Percentiles rank a stretch among this genome's conserved stretches.
phyloP scores from a whole-genome alignment of 2,888 invertebrate genomes.

The Andrena haemorrhoa region DNA sequence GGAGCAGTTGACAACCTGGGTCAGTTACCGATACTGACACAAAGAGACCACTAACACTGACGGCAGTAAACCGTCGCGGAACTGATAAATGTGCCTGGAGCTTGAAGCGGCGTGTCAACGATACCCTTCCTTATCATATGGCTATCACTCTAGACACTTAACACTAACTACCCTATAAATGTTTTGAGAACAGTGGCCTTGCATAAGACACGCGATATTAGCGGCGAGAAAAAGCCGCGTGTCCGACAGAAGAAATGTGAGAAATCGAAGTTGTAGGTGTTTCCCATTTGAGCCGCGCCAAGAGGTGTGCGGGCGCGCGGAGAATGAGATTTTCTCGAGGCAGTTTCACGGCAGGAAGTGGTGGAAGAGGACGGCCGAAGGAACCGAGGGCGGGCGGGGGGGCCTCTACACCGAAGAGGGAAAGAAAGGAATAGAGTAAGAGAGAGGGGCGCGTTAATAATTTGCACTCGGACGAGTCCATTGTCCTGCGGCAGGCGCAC shows the following conservation, averaged over 20 bases:
- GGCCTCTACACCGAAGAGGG: neutral
- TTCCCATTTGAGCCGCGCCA: neutral
- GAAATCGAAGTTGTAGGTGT: neutral
- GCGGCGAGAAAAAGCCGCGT: too few species aligned
- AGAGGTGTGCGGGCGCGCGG: constrained; percentile 6
- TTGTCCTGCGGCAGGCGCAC: constrained; percentile 81
- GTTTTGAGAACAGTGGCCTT: neutral
- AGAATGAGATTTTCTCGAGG: constrained; percentile 63
- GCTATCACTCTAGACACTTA: too few species aligned
- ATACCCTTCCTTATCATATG: too few species aligned
- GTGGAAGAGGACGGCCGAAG: constrained; percentile 27
- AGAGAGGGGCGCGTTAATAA: constrained; percentile 80
- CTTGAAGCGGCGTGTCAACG: too few species aligned
- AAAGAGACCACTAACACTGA: too few species aligned
- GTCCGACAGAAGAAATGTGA: neutral
- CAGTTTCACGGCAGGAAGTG: constrained; percentile 36
- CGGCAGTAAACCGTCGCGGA: too few species aligned
- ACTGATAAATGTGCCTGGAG: too few species aligned
- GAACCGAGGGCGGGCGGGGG: constrained; percentile 21
- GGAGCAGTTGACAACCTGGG: too few species aligned
- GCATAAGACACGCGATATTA: too few species aligned
- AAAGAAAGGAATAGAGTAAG: constrained; percentile 54
- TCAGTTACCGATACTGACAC: too few species aligned
- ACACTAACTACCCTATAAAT: neutral
- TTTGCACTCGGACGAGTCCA: constrained; percentile 83